phyloP scores from a whole-genome alignment of 2,888 invertebrate species.

The Drosophila anomelani region DNA sequence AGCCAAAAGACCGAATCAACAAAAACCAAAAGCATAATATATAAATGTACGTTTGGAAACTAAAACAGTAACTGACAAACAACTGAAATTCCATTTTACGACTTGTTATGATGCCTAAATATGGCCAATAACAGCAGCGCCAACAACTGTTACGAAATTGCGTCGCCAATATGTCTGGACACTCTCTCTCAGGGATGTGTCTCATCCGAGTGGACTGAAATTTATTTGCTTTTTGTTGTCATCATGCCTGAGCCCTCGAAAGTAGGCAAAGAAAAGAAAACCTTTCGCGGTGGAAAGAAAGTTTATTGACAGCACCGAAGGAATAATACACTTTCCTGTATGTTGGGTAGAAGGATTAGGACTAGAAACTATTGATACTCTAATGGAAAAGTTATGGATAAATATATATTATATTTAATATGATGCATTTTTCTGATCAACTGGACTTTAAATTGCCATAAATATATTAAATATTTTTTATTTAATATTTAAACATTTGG shows the following conservation, averaged over 20 bases:
- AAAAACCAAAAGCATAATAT: constrained; percentile 20
- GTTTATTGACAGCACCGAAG: background rate
- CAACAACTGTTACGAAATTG: constrained; percentile 27
- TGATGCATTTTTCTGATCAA: background rate
- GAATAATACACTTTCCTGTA: constrained; percentile 31
- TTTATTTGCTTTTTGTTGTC: constrained; percentile 43
- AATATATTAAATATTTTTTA: no score
- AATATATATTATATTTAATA: background rate
- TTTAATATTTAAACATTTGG: background rate
- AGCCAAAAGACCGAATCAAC: constrained; percentile 45
- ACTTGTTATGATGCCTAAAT: constrained; percentile 61
- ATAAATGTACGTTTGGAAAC: constrained; percentile 10
- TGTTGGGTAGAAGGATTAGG: accelerated
- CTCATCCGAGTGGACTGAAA: constrained; percentile 36
- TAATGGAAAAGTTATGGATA: no score
- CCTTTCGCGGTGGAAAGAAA: constrained; percentile 5
- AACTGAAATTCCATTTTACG: constrained; percentile 65
- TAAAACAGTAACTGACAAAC: constrained; percentile 43
- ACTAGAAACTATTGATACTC: background rate
- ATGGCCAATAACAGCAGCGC: constrained; percentile 37
- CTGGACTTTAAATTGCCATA: background rate
- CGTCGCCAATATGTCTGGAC: constrained; percentile 81
- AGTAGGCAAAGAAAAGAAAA: constrained; percentile 46
- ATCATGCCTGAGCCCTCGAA: constrained; percentile 39
- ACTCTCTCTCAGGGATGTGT: constrained; percentile 25